phyloP scores from a whole-genome alignment of 2,113 vertebrate genomes.

The Coregonus clupeaformis region DNA sequence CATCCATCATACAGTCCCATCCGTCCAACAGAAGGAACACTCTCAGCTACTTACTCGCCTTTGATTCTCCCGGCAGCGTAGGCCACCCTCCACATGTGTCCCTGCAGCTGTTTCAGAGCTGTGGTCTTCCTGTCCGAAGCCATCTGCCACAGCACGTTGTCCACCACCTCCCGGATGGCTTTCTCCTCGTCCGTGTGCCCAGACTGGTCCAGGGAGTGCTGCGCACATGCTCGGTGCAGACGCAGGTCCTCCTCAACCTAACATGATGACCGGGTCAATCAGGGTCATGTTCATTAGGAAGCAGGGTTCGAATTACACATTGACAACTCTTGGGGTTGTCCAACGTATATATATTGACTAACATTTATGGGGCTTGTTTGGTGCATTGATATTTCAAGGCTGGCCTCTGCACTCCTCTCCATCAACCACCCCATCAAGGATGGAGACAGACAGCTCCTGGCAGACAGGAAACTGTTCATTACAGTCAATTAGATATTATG shows the following conservation, averaged over 20 bases:
- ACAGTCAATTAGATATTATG: background rate
- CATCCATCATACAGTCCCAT: too few relatives aligned
- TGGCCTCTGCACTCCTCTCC: too few relatives aligned
- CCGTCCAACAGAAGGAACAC: background rate
- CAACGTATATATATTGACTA: too few relatives aligned
- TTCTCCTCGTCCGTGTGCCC: slow-evolving; percentile 82
- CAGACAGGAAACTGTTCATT: background rate
- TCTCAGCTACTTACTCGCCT: slow-evolving; percentile 86
- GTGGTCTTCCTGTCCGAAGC: slow-evolving; percentile 92
- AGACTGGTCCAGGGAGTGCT: slow-evolving; percentile 79
- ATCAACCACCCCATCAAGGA: background rate
- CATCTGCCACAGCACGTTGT: slow-evolving; percentile 95
- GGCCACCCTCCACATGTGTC: slow-evolving; percentile 94
- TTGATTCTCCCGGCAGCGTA: slow-evolving; percentile 86
- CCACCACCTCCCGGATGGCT: slow-evolving; percentile 85
- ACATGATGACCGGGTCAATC: background rate
- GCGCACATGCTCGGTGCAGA: slow-evolving; percentile 80
- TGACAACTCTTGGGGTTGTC: too few relatives aligned
- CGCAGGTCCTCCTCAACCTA: slow-evolving; percentile 90
- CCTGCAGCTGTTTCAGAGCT: slow-evolving; percentile 93
- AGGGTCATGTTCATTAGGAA: background rate
- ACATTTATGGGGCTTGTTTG: too few relatives aligned
- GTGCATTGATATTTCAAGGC: too few relatives aligned
- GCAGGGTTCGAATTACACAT: background rate
- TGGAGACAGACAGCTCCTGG: background rate